These are phyloP conservation scores for Blera fallax DNA, from an alignment of 2,888 invertebrate genomes.

Conservation along the genomic window DNA sequence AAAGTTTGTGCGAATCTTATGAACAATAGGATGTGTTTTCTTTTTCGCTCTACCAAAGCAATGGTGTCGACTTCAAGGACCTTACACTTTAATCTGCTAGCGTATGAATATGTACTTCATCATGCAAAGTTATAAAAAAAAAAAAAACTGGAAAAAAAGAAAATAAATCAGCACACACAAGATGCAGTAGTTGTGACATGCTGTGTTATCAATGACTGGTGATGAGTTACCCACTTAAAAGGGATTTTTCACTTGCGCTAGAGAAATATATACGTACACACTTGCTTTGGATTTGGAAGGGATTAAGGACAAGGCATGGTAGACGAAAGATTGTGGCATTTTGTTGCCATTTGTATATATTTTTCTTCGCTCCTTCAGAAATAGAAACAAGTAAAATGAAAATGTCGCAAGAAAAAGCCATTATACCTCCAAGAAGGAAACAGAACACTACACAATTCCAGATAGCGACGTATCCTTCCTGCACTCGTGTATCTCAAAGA, in stretches of 20 bases:
- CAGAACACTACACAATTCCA: neutral
- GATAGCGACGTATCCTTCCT: neutral
- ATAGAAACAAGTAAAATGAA: neutral
- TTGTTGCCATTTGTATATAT: slow-evolving; percentile 13
- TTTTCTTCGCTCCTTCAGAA: neutral
- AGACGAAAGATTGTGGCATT: slow-evolving; percentile 8
- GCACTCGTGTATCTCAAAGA: neutral
- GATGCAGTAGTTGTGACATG: slow-evolving; percentile 1
- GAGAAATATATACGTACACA: neutral
- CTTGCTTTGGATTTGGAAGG: neutral
- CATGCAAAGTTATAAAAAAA: neutral
- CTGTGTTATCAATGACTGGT: slow-evolving; percentile 44
- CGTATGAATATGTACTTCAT: slow-evolving; percentile 38
- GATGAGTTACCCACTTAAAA: slow-evolving; percentile 39
- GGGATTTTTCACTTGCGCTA: slow-evolving; percentile 4
- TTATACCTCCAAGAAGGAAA: neutral
- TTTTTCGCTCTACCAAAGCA: slow-evolving; percentile 18
- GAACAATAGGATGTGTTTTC: slow-evolving; percentile 28
- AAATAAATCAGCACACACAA: slow-evolving; percentile 40
- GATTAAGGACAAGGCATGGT: slow-evolving; percentile 5
- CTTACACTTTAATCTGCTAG: slow-evolving; percentile 52
- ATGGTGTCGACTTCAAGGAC: slow-evolving; percentile 52
- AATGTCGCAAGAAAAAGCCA: slow-evolving; percentile 3
- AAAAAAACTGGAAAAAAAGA: neutral
- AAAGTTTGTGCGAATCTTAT: slow-evolving; percentile 37